phyloP scores from a whole-genome alignment of 2,113 vertebrate genomes.

The Pachyramphus minor region DNA sequence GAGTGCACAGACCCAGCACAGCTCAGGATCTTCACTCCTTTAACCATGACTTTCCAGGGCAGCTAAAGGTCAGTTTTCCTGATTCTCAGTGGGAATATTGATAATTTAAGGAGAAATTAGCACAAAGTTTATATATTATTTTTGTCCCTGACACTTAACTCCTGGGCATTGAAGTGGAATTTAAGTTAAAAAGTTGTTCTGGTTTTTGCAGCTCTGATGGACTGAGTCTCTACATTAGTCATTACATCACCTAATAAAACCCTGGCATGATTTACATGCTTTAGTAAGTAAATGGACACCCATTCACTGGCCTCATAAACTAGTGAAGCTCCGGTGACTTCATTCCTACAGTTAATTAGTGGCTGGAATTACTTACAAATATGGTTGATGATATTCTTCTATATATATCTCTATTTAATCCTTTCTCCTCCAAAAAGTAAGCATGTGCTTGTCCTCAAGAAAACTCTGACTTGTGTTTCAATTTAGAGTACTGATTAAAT shows the following conservation, averaged over 20 bases:
- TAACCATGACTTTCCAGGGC: not conserved
- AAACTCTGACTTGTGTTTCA: not conserved
- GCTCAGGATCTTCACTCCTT: not conserved
- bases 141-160: not conserved
- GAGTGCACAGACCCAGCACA: rapidly evolving
- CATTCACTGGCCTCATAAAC: not conserved
- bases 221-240: not conserved
- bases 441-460: not conserved
- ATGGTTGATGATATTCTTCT: not conserved
- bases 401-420: not conserved
- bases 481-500: not conserved
- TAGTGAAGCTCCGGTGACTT: not conserved
- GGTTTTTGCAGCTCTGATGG: not conserved
- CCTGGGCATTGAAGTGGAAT: not conserved
- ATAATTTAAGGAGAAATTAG: not conserved
- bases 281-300: not conserved
- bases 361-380: not conserved
- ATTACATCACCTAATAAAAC: not conserved
- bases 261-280: not conserved
- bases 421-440: not conserved
- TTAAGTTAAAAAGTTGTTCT: not conserved
- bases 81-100: not conserved
- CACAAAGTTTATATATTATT: not conserved
- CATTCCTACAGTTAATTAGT: not conserved
- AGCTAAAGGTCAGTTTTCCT: not conserved